phyloP scores from a whole-genome alignment of 92 coral and sea anemone species.

The Zoanthus sansibaricus region DNA sequence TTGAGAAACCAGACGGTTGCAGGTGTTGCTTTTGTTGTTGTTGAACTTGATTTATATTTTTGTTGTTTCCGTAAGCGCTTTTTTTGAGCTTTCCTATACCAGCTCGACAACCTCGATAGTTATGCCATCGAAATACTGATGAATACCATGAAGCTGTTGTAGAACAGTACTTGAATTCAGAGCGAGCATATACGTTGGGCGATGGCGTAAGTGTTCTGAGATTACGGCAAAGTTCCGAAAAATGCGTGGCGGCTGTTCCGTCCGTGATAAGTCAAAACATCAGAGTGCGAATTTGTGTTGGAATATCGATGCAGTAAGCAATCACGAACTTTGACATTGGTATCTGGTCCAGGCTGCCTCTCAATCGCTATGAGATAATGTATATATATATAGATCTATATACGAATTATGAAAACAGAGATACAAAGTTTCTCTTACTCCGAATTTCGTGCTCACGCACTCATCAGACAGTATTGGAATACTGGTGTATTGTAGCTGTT shows the following conservation, averaged over 20 bases:
- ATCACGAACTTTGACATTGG: constrained; percentile 26
- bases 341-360: constrained; percentile 51
- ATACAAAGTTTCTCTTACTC: too few species aligned
- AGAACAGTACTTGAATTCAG: constrained; percentile 17
- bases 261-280: constrained; percentile 30
- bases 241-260: constrained; percentile 26
- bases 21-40: constrained; percentile 40
- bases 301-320: constrained; percentile 42
- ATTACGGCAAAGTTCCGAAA: constrained; percentile 25
- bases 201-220: constrained; percentile 27
- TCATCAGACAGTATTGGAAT: too few species aligned
- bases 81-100: constrained; percentile 34
- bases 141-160: constrained; percentile 28
- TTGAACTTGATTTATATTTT: constrained; percentile 34
- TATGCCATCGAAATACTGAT: constrained; percentile 41
- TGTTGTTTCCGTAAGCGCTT: constrained; percentile 45
- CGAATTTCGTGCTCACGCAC: too few species aligned
- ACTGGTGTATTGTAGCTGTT: too few species aligned
- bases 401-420: too few species aligned
- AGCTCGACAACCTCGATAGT: constrained; percentile 46
- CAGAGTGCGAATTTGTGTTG: constrained; percentile 32
- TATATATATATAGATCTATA: too few species aligned
- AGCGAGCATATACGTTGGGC: constrained; percentile 3
- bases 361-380: background rate
- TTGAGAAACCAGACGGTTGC: constrained; percentile 29